Evolutionary conservation across 2,888 invertebrate genomes (phyloP), one percentile per base, ranked within the genome.

Genomic region (Eilema depressum): DNA sequence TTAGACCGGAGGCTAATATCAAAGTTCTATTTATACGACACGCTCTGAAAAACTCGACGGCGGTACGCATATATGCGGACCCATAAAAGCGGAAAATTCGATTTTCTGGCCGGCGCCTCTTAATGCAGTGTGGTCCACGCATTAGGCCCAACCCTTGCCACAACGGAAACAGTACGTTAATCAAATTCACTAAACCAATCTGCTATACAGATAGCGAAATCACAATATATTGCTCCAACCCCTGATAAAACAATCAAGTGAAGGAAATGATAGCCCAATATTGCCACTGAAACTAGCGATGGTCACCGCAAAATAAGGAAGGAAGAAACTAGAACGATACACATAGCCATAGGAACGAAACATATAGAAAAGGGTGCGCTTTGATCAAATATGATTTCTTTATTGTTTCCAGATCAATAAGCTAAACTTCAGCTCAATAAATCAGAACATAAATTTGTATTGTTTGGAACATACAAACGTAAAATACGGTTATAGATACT

Each of bases 181-280:
- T 93, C 93, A 91, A 92, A 93, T 91, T 90, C 89, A 89, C 90
- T 91, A 86, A 89, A 88, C 90, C 92, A 92, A 93, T 93, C 89
- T 91, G 89, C 86, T 83, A 88, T 89, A 89, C 83, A 90, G 92
- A 93, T 92, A 92, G 86, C 86, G 83, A 87, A 90, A 90, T 88
- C 88, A 84, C 87, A 88, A 92, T 93, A 90, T 89, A 93, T 89
- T 87, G 88, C 86, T 83, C 74, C 74, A 80, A 74, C 80, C 81
- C 77, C 83, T 84, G 91, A 92, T 92, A 92, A 88, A 86, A 85
- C 86, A 85, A 88, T 87, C 83, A 78, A 83, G 78, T 80, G 73
- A 79, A 80, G 85, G 82, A 82, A 79, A 74, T 76, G 73, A 81
- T 78, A 69, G 65, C 60, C 76, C 73, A 66, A 82, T 77, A 76